phyloP scores from a whole-genome alignment of 2,113 vertebrate genomes.

The Turdus rufiventris region DNA sequence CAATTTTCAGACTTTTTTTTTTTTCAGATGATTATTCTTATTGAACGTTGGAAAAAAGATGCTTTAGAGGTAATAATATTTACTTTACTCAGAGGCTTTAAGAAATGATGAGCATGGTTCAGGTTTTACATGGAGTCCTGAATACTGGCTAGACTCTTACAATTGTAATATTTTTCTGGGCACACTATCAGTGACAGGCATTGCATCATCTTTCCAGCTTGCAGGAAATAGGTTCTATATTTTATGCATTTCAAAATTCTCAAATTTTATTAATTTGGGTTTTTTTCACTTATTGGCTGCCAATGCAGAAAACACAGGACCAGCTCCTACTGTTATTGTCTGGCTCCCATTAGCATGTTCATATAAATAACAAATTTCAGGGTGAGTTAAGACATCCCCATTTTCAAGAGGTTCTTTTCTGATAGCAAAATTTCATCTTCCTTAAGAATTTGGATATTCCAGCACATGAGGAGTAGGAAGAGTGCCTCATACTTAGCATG shows the following conservation, averaged over 20 bases:
- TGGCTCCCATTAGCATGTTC: not conserved
- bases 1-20: not conserved
- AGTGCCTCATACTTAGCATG: not conserved
- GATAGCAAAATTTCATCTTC: not conserved
- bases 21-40: not conserved
- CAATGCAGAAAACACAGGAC: not conserved
- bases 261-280: not conserved
- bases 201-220: not conserved
- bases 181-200: not conserved
- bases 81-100: not conserved
- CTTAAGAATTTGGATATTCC: not conserved
- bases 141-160: not conserved
- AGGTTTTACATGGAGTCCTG: not conserved
- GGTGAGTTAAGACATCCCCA: not conserved
- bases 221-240: not conserved
- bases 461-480: not conserved
- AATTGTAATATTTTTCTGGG: not conserved
- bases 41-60: not conserved
- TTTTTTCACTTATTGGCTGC: not conserved
- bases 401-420: not conserved
- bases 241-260: not conserved
- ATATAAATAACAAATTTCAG: not conserved
- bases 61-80: not conserved
- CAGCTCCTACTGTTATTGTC: not conserved
- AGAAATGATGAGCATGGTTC: not conserved